Conservation (phyloP, 1,140 invertebrate species). For the Vanessa atalanta region DNA sequence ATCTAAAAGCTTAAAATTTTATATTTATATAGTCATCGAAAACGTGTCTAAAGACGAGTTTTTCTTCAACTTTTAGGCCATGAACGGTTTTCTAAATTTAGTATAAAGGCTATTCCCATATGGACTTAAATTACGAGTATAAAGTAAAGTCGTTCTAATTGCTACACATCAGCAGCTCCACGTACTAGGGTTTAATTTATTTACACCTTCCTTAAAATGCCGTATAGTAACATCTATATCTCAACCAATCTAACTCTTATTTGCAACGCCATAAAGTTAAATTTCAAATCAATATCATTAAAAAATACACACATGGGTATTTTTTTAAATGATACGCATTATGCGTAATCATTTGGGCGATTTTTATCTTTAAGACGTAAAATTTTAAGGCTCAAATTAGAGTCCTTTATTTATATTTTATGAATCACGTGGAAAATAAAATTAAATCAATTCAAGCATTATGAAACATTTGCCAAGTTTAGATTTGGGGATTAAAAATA, state of each 20-base stretch:
- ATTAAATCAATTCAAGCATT: neutral
- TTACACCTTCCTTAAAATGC: constrained; percentile 21
- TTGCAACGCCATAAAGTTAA: neutral
- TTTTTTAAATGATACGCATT: neutral
- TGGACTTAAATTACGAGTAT: constrained; percentile 4
- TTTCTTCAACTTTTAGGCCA: neutral
- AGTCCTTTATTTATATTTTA: neutral
- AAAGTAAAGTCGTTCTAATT: constrained; percentile 22
- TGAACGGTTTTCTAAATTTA: constrained; percentile 12
- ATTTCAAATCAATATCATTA: neutral
- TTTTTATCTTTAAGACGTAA: neutral
- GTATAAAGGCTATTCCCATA: constrained; percentile 9
- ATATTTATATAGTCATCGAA: no score
- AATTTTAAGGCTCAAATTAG: neutral
- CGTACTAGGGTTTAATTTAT: constrained; percentile 25
- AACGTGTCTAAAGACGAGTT: neutral
- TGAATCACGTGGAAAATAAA: neutral
- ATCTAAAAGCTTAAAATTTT: no score
- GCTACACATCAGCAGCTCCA: constrained; percentile 9
- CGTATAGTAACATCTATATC: constrained; percentile 8
- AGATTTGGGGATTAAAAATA: constrained; percentile 9
- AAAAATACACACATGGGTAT: no score
- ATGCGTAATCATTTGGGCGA: neutral
- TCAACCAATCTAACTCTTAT: constrained; percentile 59
- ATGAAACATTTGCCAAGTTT: neutral